Percentiles rank a stretch among this genome's conserved stretches.
phyloP scores from a whole-genome alignment of 1,140 invertebrate genomes.

The Neodiprion lecontei region DNA sequence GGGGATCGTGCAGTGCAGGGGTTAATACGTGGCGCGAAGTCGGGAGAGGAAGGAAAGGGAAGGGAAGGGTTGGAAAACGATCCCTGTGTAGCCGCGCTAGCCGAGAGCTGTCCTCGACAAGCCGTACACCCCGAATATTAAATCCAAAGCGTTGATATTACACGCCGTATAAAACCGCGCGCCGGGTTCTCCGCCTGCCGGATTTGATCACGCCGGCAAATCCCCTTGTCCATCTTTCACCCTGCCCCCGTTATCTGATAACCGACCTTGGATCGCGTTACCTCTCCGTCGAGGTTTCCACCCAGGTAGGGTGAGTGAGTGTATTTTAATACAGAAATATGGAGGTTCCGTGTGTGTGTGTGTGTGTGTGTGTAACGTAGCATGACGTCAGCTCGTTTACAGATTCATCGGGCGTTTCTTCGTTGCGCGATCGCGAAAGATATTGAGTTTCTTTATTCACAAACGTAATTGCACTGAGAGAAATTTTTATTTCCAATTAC shows the following conservation, averaged over 20 bases:
- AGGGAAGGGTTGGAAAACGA: conserved; percentile 29
- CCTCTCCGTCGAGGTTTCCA: too few species aligned
- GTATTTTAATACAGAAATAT: too few species aligned
- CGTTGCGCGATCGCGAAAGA: conserved; percentile 7
- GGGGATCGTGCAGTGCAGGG: not conserved
- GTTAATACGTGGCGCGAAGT: conserved; percentile 27
- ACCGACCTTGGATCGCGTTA: too few species aligned
- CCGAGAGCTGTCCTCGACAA: not conserved
- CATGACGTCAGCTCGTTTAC: too few species aligned
- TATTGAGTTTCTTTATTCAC: conserved; percentile 23
- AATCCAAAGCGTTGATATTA: conserved; percentile 19
- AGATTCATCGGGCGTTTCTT: not conserved
- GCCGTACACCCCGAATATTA: conserved; percentile 25
- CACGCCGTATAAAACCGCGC: conserved; percentile 26
- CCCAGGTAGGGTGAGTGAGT: too few species aligned
- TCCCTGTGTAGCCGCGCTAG: conserved; percentile 23
- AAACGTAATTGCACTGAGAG: conserved; percentile 6
- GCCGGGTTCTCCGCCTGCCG: not conserved
- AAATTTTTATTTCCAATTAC: too few species aligned
- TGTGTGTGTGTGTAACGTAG: too few species aligned
- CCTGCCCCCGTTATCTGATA: too few species aligned
- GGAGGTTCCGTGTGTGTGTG: too few species aligned
- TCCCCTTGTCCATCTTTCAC: too few species aligned
- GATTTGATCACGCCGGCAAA: too few species aligned
- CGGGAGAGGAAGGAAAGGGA: conserved; percentile 4